A percentile compares a stretch with the other conserved stretches of the same genome.
phyloP scores from a whole-genome alignment of 2,797 vertebrate genomes.

The Karalla daura region DNA sequence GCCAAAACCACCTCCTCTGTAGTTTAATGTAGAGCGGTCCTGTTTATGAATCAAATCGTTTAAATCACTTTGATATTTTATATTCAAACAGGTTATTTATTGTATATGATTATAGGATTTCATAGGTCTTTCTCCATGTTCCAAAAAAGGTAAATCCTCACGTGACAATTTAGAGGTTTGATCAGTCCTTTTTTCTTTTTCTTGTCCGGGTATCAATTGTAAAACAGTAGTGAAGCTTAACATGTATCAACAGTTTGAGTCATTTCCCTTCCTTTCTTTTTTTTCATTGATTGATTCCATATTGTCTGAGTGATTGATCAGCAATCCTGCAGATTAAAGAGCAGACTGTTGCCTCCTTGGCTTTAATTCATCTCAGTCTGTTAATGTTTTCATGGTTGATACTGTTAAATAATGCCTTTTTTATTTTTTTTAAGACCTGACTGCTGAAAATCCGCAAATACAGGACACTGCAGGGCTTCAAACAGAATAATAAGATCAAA shows the following conservation, averaged over 20 bases:
- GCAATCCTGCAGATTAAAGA: neutral
- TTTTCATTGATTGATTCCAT: slow-evolving; percentile 15
- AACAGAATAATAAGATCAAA: slow-evolving; percentile 51
- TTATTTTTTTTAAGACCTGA: slow-evolving; percentile 44
- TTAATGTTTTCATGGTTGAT: slow-evolving; percentile 33
- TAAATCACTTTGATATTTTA: too few species aligned
- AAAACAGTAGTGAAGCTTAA: slow-evolving; percentile 2
- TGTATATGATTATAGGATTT: too few species aligned
- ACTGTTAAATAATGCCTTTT: slow-evolving; percentile 52
- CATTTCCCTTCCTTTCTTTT: neutral
- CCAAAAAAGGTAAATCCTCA: too few species aligned
- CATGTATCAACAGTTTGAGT: neutral
- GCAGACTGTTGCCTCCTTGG: slow-evolving; percentile 15
- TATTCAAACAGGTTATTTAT: too few species aligned
- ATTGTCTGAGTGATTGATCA: slow-evolving; percentile 6
- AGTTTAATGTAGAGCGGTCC: too few species aligned
- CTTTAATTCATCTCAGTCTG: slow-evolving; percentile 56
- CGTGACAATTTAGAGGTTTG: too few species aligned
- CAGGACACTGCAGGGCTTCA: slow-evolving; percentile 7
- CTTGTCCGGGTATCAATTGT: neutral
- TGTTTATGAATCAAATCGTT: too few species aligned
- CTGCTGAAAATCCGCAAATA: slow-evolving; percentile 38
- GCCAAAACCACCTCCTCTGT: too few species aligned
- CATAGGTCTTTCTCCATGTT: too few species aligned
- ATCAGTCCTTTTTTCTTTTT: too few species aligned